These are phyloP conservation scores for Drosophila hamatofila DNA, from an alignment of 2,888 invertebrate species.

Conservation along the genomic window DNA sequence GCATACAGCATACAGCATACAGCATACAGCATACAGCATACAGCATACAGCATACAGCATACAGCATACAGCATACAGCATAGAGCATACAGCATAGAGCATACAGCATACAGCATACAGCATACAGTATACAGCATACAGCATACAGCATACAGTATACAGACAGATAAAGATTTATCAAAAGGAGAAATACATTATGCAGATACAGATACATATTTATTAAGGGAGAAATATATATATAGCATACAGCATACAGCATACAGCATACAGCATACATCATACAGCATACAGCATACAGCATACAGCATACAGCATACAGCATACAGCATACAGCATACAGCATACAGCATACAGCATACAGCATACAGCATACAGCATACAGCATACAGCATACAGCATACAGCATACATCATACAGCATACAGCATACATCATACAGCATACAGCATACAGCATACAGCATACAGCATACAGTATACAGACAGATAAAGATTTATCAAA, in stretches of 20 bases:
- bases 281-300: conserved; percentile 12
- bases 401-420: conserved; percentile 13
- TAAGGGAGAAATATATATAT: too few species aligned
- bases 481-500: too few species aligned
- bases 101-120: conserved; percentile 13
- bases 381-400: conserved; percentile 13
- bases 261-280: conserved; percentile 11
- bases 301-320: conserved; percentile 10
- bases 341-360: conserved; percentile 13
- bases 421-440: conserved; percentile 12
- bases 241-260: conserved; percentile 11
- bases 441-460: conserved; percentile 9
- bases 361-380: conserved; percentile 10
- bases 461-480: too few species aligned
- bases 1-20: conserved; percentile 11
- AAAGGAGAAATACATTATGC: too few species aligned
- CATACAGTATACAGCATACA: conserved; percentile 12
- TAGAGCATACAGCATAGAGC: conserved; percentile 11
- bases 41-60: conserved; percentile 12
- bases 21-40: conserved; percentile 13
- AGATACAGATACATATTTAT: too few species aligned
- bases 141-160: conserved; percentile 9
- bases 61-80: conserved; percentile 11
- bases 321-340: conserved; percentile 13
- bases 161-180: too few species aligned